Evolutionary conservation across 2,113 vertebrate species (phyloP).

Genomic region (Pseudopodoces humilis): DNA sequence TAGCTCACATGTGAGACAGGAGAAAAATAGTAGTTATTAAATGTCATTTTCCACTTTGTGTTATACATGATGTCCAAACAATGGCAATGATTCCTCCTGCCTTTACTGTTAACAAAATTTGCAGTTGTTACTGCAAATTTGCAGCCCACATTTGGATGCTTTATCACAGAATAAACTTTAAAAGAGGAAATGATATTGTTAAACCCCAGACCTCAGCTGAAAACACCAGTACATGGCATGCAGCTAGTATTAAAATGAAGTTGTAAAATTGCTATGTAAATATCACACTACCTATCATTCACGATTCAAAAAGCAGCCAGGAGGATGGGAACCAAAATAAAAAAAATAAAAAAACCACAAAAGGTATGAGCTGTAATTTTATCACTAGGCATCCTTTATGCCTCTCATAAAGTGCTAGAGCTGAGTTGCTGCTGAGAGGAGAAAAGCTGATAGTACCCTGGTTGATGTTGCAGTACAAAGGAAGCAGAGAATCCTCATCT

Average conservation of each 20-base stretch:
- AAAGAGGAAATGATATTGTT: neutral
- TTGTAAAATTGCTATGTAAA: neutral
- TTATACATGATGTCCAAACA: neutral
- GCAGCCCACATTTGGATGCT: neutral
- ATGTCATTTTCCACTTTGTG: neutral
- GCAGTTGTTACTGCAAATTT: neutral
- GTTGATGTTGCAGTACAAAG: conserved; percentile 10
- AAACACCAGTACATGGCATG: neutral
- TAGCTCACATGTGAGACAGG: neutral
- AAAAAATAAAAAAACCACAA: neutral
- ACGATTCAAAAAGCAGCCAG: neutral
- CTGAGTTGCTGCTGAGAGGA: neutral
- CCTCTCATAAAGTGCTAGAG: neutral
- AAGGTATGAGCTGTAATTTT: neutral
- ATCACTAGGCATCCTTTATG: neutral
- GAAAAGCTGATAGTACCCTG: neutral
- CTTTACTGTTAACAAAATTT: neutral
- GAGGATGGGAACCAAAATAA: neutral
- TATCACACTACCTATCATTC: neutral
- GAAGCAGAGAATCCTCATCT: neutral
- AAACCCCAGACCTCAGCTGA: neutral
- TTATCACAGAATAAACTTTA: neutral
- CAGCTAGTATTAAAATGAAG: neutral
- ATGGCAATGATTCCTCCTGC: neutral
- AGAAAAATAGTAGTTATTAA: neutral